These are phyloP conservation scores for Miniopterus natalensis DNA, from an alignment of 2,113 vertebrate genomes.

Conservation along the genomic window DNA sequence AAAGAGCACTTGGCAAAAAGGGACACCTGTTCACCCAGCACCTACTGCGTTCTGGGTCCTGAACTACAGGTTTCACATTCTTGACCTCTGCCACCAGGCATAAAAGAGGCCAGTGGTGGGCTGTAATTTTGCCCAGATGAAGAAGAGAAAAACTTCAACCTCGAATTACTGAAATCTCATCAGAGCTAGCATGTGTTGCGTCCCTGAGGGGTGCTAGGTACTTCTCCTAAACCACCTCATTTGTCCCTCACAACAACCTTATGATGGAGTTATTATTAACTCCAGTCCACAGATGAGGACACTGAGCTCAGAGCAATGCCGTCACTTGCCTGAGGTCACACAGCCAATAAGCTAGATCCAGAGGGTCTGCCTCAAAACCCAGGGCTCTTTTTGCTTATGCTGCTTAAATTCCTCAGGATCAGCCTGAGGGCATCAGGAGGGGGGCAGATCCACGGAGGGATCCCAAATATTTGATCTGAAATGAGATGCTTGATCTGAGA, in stretches of 20 bases:
- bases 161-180: background rate
- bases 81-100: background rate
- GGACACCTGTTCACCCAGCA: background rate
- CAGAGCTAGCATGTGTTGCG: too few relatives aligned
- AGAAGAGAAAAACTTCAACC: background rate
- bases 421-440: background rate
- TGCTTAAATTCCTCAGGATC: background rate
- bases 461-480: background rate
- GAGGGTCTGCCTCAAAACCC: background rate
- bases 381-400: background rate
- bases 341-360: background rate
- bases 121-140: background rate
- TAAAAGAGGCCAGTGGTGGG: background rate
- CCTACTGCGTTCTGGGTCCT: background rate
- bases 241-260: background rate
- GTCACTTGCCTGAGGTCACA: background rate
- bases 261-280: rapidly evolving
- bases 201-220: background rate
- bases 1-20: background rate
- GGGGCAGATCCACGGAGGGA: background rate
- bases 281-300: background rate
- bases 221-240: background rate
- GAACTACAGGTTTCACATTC: background rate
- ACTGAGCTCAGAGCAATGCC: background rate
- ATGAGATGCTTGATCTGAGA: background rate